Base-by-base conservation (phyloP, 2,888 invertebrate species). In the Trichacis sp. region DNA sequence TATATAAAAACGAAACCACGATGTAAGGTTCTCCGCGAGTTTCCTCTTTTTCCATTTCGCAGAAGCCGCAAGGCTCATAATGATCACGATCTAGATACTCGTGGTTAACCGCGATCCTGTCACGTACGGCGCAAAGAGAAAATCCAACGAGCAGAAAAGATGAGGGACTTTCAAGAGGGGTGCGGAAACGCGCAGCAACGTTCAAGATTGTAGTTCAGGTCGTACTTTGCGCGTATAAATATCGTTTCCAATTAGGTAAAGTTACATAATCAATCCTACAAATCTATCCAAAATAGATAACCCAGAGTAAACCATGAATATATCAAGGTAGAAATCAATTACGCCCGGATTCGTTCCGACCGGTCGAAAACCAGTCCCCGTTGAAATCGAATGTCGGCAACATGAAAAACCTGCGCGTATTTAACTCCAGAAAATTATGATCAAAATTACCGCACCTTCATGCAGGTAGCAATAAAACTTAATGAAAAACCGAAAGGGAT, bases 71-170 rank as follows among this genome's bases (percentile, higher is more conserved):
- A 64, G 60, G 50, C 58, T 62, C 56, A 64, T 69, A 71, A 71
- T 62, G 66, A 69, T 71, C 68, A 53, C 65, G 69, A 69, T 68
- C 67, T 57, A 67, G 67, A 67, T 69, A 69, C 57, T 63, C 71
- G 69, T 61, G 71, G 71, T 71, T 69, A 69, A 71, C 71, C 71
- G 64, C 69, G 64, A 67, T 64, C 64, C 62, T 67, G 67, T 68
- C 69, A 65, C 67, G 69, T 69, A 69, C 69, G 52, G 59, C 38
- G 63, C 57, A 64, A 64, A 64, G 59, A 66, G 60, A 64, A 64
- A 66, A 64, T 61, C 17, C 50, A 60, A 33, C 55, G 60, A 50
- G 59, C 46, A 17, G 56, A 55, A 47, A 38, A 19, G 47, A 33
- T 56, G 58, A 56, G 53, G 67, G 53, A 55, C 52, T 58, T 65